These are phyloP conservation scores for Dusona sp. DNA, from an alignment of 2,888 invertebrate species.

Conservation along the genomic window DNA sequence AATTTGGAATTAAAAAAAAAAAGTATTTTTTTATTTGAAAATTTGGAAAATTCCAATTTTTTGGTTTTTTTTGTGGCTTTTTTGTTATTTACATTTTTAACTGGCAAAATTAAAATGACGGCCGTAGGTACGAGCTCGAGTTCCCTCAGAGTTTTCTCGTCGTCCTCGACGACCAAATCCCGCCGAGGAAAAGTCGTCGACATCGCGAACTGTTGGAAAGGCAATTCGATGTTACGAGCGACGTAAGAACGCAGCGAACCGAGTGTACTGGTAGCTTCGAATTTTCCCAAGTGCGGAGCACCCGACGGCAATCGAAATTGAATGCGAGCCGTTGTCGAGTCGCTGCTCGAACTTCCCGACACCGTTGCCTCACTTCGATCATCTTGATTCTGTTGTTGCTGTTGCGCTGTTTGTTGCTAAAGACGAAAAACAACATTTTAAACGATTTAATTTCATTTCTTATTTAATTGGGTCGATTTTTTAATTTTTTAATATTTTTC, in stretches of 20 bases:
- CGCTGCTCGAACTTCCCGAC: conserved; percentile 69
- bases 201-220: conserved; percentile 88
- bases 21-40: neutral
- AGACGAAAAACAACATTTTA: conserved; percentile 4
- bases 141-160: conserved; percentile 87
- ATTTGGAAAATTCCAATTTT: neutral
- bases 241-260: conserved; percentile 86
- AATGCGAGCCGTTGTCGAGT: conserved; percentile 87
- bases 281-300: conserved; percentile 89
- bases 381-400: conserved; percentile 51
- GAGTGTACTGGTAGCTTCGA: conserved; percentile 89
- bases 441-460: neutral
- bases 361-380: conserved; percentile 6
- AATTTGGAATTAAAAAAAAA: neutral
- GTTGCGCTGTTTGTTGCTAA: conserved; percentile 57
- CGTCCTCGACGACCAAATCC: conserved; percentile 87
- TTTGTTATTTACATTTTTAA: conserved; percentile 81
- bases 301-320: conserved; percentile 96
- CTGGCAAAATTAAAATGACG: conserved; percentile 90
- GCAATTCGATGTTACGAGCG: conserved; percentile 85
- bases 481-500: neutral
- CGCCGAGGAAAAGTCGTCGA: conserved; percentile 92
- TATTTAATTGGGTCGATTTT: neutral
- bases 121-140: conserved; percentile 91
- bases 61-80: neutral